These are phyloP conservation scores for Pedetes capensis DNA, from an alignment of 2,113 vertebrate genomes.

Conservation along the genomic window DNA sequence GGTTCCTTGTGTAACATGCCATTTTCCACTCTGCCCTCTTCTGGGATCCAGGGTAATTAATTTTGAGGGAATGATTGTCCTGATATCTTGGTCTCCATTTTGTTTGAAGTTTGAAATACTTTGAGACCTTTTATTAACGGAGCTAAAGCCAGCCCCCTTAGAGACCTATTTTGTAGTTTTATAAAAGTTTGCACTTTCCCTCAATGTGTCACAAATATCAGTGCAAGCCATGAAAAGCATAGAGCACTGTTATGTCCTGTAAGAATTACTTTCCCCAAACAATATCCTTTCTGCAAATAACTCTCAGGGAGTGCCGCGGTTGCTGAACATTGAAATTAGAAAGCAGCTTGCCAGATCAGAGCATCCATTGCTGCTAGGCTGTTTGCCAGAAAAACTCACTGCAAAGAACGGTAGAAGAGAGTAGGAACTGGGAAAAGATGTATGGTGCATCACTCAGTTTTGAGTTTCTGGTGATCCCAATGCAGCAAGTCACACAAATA, in stretches of 20 bases:
- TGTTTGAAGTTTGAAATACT: slow-evolving; percentile 5
- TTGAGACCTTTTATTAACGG: slow-evolving; percentile 62
- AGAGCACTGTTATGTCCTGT: slow-evolving; percentile 41
- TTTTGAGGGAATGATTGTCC: neutral
- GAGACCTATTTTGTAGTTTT: slow-evolving; percentile 52
- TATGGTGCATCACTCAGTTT: neutral
- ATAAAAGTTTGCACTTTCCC: slow-evolving; percentile 59
- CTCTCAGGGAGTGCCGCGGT: slow-evolving; percentile 36
- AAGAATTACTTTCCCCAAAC: slow-evolving; percentile 67
- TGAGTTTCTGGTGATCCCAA: neutral
- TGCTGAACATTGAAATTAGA: slow-evolving; percentile 67
- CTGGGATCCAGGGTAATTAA: slow-evolving; percentile 29
- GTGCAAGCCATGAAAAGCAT: slow-evolving; percentile 38
- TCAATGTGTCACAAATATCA: slow-evolving; percentile 60
- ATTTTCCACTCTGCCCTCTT: neutral
- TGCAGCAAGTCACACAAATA: neutral
- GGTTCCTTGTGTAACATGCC: neutral
- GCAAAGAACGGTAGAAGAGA: neutral
- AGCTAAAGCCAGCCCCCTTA: slow-evolving; percentile 32
- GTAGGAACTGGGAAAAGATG: neutral
- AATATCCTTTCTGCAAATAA: slow-evolving; percentile 62
- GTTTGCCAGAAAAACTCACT: neutral
- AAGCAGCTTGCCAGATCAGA: neutral
- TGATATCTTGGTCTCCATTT: neutral
- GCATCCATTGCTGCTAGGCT: neutral